Percentiles rank a stretch among this genome's conserved stretches.
Evolutionary conservation across 2,888 invertebrate genomes (phyloP).

Genomic region (Drosophila affinis): DNA sequence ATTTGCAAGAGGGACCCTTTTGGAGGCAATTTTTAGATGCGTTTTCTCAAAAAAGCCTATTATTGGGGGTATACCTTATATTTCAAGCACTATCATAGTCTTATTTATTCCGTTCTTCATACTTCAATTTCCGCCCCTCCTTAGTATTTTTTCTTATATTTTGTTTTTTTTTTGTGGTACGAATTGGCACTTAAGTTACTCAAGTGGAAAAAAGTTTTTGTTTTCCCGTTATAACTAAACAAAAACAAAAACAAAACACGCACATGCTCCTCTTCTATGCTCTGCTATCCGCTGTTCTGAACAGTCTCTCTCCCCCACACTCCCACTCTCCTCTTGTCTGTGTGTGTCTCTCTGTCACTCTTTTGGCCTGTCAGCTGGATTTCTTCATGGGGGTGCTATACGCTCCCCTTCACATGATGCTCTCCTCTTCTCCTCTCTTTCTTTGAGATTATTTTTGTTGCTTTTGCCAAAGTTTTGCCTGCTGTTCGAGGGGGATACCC

Average conservation of each 20-base stretch:
- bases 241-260: constrained; percentile 38
- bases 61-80: not conserved
- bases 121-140: constrained; percentile 20
- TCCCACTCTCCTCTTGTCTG: constrained; percentile 6
- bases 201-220: constrained; percentile 81
- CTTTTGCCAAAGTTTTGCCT: constrained; percentile 31
- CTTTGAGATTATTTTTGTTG: constrained; percentile 22
- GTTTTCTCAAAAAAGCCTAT: not conserved
- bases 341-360: not conserved
- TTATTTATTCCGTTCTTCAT: constrained; percentile 30
- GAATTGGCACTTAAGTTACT: constrained; percentile 82
- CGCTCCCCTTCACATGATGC: constrained; percentile 46
- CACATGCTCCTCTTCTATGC: not conserved
- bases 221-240: constrained; percentile 74
- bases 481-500: not conserved
- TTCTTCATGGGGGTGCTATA: constrained; percentile 64
- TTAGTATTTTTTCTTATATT: not conserved
- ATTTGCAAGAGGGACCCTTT: too few relatives aligned
- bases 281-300: not conserved
- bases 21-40: too few relatives aligned
- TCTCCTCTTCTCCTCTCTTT: constrained; percentile 42
- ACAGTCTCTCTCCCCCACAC: constrained; percentile 1
- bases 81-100: not conserved
- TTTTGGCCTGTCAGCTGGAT: constrained; percentile 67
- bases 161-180: constrained; percentile 53